Conservation (phyloP, 1,140 invertebrate genomes). For the Akabosia matsudoensis region DNA sequence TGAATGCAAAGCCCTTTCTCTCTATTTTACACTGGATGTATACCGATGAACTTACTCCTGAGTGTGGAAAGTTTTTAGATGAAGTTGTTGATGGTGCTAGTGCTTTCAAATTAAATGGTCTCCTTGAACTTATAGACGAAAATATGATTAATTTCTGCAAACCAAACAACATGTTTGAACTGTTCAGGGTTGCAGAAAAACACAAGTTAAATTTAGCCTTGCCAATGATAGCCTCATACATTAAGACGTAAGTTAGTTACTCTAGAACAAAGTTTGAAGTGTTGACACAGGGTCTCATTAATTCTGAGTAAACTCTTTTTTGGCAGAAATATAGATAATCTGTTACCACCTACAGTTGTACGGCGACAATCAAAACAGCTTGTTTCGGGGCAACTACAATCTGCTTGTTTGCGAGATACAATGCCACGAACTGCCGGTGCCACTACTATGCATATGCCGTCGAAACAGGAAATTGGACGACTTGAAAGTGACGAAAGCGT, state of each 20-base stretch:
- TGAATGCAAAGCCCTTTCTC: not conserved
- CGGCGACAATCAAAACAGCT: no score
- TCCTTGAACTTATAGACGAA: not conserved
- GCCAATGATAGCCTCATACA: not conserved
- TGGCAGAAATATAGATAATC: no score
- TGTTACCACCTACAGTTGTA: no score
- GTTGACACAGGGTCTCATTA: no score
- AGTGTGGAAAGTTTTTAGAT: not conserved
- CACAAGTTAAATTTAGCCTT: not conserved
- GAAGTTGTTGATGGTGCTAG: not conserved
- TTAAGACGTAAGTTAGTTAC: not conserved
- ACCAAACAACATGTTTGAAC: not conserved
- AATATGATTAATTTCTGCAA: not conserved
- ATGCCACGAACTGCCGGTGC: no score
- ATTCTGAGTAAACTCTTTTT: no score
- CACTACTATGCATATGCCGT: no score
- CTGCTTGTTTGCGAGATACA: no score
- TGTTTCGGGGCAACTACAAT: no score
- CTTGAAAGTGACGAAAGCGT: no score
- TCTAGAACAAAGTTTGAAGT: not conserved
- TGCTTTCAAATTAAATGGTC: not conserved
- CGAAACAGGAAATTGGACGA: no score
- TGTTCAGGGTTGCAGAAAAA: not conserved
- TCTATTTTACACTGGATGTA: constrained; percentile 8
- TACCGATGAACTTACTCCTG: not conserved